Percentiles rank a stretch among this genome's conserved stretches.
phyloP scores from a whole-genome alignment of 2,113 vertebrate species.

The Lipotes vexillifer region DNA sequence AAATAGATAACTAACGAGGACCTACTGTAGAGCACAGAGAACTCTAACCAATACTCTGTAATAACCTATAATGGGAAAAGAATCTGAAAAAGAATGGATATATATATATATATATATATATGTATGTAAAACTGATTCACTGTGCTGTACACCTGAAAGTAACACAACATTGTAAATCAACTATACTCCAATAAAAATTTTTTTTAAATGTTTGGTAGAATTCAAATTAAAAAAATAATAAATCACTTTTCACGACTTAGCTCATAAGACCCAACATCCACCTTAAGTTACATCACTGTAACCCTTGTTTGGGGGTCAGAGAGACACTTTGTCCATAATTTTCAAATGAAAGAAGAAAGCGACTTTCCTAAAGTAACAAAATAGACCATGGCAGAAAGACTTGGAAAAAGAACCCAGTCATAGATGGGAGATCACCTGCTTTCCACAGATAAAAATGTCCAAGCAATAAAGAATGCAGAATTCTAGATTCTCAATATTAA shows the following conservation, averaged over 20 bases:
- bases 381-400: background rate
- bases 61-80: background rate
- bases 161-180: background rate
- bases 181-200: background rate
- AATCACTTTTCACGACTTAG: conserved; percentile 2
- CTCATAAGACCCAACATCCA: background rate
- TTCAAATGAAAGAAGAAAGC: conserved; percentile 34
- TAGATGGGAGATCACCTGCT: background rate
- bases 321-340: background rate
- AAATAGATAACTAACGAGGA: background rate
- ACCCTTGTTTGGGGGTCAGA: background rate
- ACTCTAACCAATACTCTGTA: background rate
- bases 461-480: background rate
- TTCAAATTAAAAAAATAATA: background rate
- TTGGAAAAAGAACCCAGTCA: background rate
- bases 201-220: background rate
- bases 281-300: background rate
- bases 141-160: background rate
- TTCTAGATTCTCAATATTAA: conserved; percentile 4
- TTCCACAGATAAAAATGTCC: background rate
- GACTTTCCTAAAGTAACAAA: background rate
- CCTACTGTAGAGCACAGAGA: background rate
- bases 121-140: background rate
- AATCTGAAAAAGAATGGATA: background rate
- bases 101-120: background rate